Evolutionary conservation across 2,113 vertebrate genomes (phyloP), one percentile per base, ranked within the genome.

Genomic region (Ramphastos sulfuratus): DNA sequence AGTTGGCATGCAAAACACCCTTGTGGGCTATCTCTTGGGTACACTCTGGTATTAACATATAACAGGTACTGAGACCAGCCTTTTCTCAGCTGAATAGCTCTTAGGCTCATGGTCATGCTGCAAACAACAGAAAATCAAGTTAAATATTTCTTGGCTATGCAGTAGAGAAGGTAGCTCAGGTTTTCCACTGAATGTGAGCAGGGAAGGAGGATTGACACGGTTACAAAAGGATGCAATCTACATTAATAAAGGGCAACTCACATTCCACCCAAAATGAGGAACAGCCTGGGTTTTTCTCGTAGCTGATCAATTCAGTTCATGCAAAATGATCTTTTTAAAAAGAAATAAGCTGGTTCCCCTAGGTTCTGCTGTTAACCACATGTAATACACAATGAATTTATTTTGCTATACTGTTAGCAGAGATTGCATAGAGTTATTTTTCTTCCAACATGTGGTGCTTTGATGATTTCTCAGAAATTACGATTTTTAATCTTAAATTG

Each of bases 401-500:
- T 84, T 96, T 95, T 94, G 37, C 56, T 71, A 8, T 91, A 56
- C 48, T 89, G 72, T 90, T 95, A 93, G 69, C 85, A 95, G 91
- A 94, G 85, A 97, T 96, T 95, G 54, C 80, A 72, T 56, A 58
- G 44, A 65, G 76, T 96, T 96, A 88, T 93, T 95, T 96, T 91
- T 73, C 81, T 93, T 94, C 95, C 86, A 90, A 82, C 85, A 82
- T 92, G 91, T 31, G 78, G 64, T 88, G 64, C 94, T 96, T 96
- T 90, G 92, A 94, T 95, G 94, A 92, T 86, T 97, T 97, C 89
- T 95, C 88, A 80, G 82, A 96, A 96, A 97, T 96, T 80, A 91
- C 52, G 72, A 88, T 93, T 97, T 97, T 96, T 96, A 95, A 95
- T 96, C 91, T 97, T 88, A 96, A 89, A 94, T 91, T 96, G 93